phyloP scores from a whole-genome alignment of 2,888 invertebrate species.

The Cheilosia vernalis region DNA sequence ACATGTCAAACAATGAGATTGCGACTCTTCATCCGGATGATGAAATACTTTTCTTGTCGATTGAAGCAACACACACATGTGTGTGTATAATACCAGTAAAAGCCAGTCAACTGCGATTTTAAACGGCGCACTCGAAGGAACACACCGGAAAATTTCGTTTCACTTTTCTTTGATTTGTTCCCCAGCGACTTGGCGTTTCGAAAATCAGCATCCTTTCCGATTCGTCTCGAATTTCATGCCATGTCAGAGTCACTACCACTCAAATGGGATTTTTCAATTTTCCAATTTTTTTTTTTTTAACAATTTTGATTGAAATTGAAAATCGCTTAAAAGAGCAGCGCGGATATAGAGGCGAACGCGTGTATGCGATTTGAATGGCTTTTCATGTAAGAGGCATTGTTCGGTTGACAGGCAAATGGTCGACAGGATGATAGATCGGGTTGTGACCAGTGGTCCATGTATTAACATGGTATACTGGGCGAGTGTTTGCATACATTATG shows the following conservation, averaged over 20 bases:
- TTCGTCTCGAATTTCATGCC: slow-evolving; percentile 74
- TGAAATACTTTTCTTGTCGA: slow-evolving; percentile 32
- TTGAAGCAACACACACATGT: slow-evolving; percentile 2
- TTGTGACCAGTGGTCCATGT: slow-evolving; percentile 66
- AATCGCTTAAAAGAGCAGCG: slow-evolving; percentile 64
- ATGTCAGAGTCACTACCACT: slow-evolving; percentile 68
- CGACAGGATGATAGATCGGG: slow-evolving; percentile 68
- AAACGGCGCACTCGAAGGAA: slow-evolving; percentile 38
- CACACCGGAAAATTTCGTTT: slow-evolving; percentile 55
- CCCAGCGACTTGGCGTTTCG: slow-evolving; percentile 44
- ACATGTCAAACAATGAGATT: slow-evolving; percentile 71
- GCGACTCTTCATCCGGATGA: slow-evolving; percentile 52
- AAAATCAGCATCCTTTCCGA: slow-evolving; percentile 65
- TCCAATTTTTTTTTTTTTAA: slow-evolving; percentile 36
- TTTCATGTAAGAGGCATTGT: slow-evolving; percentile 60
- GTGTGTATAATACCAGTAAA: slow-evolving; percentile 12
- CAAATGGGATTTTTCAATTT: slow-evolving; percentile 75
- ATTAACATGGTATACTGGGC: slow-evolving; percentile 14
- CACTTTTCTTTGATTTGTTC: slow-evolving; percentile 41
- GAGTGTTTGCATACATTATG: slow-evolving; percentile 66
- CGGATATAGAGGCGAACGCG: slow-evolving; percentile 37
- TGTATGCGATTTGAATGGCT: slow-evolving; percentile 71
- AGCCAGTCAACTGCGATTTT: slow-evolving; percentile 26
- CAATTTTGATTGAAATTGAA: slow-evolving; percentile 67
- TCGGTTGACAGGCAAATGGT: slow-evolving; percentile 66